Evolutionary conservation across 2,113 vertebrate species (phyloP).

Genomic region (Scytalopus superciliaris): DNA sequence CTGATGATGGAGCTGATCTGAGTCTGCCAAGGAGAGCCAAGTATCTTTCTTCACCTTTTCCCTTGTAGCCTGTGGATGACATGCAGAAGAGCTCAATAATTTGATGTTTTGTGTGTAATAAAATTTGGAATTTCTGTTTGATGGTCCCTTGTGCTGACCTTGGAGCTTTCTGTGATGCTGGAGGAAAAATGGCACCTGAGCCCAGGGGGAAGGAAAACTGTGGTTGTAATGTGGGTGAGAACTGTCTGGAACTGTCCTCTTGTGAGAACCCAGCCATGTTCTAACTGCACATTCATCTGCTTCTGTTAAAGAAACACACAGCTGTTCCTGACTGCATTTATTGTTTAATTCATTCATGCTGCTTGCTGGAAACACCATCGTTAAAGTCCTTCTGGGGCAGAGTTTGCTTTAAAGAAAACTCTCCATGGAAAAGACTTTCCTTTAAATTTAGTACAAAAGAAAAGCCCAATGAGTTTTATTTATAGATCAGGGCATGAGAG

Average conservation of each 20-base stretch:
- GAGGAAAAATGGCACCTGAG: not conserved
- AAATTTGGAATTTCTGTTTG: not conserved
- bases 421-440: conserved; percentile 41
- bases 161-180: not conserved
- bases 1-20: not conserved
- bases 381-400: conserved; percentile 54
- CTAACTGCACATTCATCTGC: not conserved
- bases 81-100: fast-evolving
- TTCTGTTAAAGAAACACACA: conserved; percentile 9
- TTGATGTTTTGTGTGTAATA: fast-evolving
- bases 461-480: conserved; percentile 57
- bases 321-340: conserved; percentile 11
- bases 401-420: conserved; percentile 37
- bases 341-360: conserved; percentile 65
- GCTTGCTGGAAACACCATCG: conserved; percentile 40
- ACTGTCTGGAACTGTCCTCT: not conserved
- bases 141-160: too few species aligned
- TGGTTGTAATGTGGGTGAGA: not conserved
- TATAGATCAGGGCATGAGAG: conserved; percentile 65
- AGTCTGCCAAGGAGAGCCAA: not conserved
- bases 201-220: not conserved
- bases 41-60: too few species aligned
- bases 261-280: fast-evolving
- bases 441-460: conserved; percentile 64
- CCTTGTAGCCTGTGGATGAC: fast-evolving